Base-by-base conservation (phyloP, 2,888 invertebrate species). In the Amphimallon solstitiale region DNA sequence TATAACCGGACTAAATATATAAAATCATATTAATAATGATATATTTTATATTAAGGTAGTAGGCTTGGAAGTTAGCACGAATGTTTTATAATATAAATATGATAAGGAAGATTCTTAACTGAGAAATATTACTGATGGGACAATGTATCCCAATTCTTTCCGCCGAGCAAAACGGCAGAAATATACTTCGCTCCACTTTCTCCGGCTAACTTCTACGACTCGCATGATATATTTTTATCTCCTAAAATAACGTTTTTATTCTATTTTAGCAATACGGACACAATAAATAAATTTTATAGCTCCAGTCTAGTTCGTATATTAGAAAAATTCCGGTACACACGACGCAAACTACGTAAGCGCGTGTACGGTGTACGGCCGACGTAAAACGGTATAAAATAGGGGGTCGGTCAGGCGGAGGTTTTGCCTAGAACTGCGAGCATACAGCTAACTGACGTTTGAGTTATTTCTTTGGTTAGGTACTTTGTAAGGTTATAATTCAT, bases 401-500 rank as follows among this genome's bases (percentile, higher is more conserved):
- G 43, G 14, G 12, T 43, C 14, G 15, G 43, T 43, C 12, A 14
- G 40, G 15, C 21, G 29, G 56, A 14, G 40, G 40, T 23, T 40
- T 40, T 14, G 56, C 14, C n/a, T 40, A 23, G 54, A 56, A 23
- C 21, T 21, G 56, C 56, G 56, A 23, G 56, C 56, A 40, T 15
- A 40, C 40, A 17, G 40, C 56, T 56, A 56, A 56, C 56, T 56
- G 56, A 56, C 56, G 40, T 56, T 56, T 56, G 56, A 56, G 56
- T 56, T 56, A 56, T 56, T 56, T 56, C 56, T 56, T 56, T 40
- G 56, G 56, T 56, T 40, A 40, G 56, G 56, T 56, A 56, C 56
- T 56, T 56, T 56, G 56, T 40, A 40, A 56, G 56, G 56, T 40
- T 40, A 56, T 56, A 56, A 56, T 56, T 56, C 56, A 56, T 56